phyloP scores from a whole-genome alignment of 2,797 vertebrate genomes.

The Acestrorhynchus altus region DNA sequence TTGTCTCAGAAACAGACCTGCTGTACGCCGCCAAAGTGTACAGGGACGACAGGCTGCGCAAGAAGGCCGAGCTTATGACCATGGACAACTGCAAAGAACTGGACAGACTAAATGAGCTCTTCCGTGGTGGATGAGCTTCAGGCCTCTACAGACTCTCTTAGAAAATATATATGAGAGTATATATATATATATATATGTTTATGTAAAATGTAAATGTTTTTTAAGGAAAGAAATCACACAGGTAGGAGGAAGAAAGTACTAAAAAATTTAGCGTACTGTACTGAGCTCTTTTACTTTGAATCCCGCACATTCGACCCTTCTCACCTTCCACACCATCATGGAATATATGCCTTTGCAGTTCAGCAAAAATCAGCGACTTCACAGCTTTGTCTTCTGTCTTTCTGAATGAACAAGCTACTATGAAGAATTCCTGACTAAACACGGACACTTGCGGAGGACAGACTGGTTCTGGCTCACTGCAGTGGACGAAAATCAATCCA shows the following conservation, averaged over 20 bases:
- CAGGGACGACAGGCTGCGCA: conserved; percentile 90
- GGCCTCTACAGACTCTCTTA: conserved; percentile 55
- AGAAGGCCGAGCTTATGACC: conserved; percentile 92
- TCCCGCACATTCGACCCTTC: conserved; percentile 46
- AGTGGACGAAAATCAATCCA: conserved; percentile 52
- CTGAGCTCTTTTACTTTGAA: conserved; percentile 60
- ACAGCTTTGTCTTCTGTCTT: conserved; percentile 17
- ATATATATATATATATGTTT: conserved; percentile 72
- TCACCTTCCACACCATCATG: conserved; percentile 7
- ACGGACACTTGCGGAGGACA: not conserved
- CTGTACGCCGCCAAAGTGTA: conserved; percentile 95
- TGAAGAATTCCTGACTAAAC: not conserved
- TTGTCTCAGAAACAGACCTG: conserved; percentile 89
- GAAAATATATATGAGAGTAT: conserved; percentile 63
- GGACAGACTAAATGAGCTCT: conserved; percentile 92
- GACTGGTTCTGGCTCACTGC: conserved; percentile 39
- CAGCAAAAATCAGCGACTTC: too few species aligned
- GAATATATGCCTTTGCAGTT: conserved; percentile 59
- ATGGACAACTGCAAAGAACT: conserved; percentile 98
- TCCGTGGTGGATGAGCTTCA: conserved; percentile 88
- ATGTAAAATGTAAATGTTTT: conserved; percentile 71
- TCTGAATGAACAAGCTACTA: not conserved
- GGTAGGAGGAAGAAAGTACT: conserved; percentile 63
- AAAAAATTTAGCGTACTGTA: conserved; percentile 64
- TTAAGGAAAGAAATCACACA: conserved; percentile 54